Base-by-base conservation (phyloP, 2,113 vertebrate genomes). In the Pontoporia blainvillei region DNA sequence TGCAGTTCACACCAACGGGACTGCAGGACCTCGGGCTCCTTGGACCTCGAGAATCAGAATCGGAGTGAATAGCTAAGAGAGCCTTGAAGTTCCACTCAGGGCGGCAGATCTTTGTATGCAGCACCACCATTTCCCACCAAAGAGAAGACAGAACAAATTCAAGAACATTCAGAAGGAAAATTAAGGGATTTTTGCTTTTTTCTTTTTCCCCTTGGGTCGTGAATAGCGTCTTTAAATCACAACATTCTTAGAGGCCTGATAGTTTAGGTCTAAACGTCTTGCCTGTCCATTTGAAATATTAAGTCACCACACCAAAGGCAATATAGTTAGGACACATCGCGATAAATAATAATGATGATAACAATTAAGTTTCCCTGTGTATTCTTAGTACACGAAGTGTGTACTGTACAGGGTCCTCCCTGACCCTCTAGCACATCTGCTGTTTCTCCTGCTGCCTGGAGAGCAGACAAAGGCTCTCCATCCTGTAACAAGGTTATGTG, bases 121-220 rank as follows among this genome's bases (percentile, higher is more conserved):
- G 78, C 25, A 90, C 31, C 82, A 86, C 14, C 7, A 0, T 39
- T 90, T 87, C 59, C 25, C 84, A 82, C 21, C 29, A 72, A 62
- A 97, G 93, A 96, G 95, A 94, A 49, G 36, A 57, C 1, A 54
- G 7, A 89, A 79, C 4, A 57, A 89, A 71, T 75, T n/a, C 83
- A 93, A 34, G 91, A 97, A 84, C 1, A 61, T 5, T 73, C 64
- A 14, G 79, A 82, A 49, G 87, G 10, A 1, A 78, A 97, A 91
- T 86, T 4, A 64, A 97, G 90, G 13, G 27, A 18, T 39, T 87
- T 73, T 87, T 86, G 3, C 0, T 59, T 88, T 72, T 62, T 23
- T 36, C 61, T 72, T 21, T 92, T 71, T 61, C 27, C 78, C 2
- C 14, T 64, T 54, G 52, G 71, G 9, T 39, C 75, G 3, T 27